Evolutionary conservation across 2,888 invertebrate species (phyloP).

Genomic region (Plagodis pulveraria): DNA sequence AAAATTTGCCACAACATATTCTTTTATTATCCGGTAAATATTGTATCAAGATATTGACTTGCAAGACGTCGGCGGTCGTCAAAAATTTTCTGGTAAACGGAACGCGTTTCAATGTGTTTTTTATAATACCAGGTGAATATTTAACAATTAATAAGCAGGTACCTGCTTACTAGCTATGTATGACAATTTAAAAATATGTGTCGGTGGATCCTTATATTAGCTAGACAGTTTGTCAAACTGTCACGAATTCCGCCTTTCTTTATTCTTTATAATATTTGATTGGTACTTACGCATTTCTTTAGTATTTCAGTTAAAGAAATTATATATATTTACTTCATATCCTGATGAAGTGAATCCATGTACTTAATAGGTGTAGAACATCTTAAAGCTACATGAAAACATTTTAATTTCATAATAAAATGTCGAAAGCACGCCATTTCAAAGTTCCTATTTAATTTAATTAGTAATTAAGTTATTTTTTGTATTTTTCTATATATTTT

Average conservation of each 20-base stretch:
- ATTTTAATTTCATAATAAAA: constrained; percentile 24
- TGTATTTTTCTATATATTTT: constrained; percentile 5
- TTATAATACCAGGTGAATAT: no score
- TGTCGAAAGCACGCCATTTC: constrained; percentile 48
- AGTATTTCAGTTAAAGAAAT: constrained; percentile 15
- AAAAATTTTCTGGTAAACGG: no score
- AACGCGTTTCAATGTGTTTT: no score
- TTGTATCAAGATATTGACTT: no score
- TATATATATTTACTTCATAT: constrained; percentile 18
- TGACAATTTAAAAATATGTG: no score
- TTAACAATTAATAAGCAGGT: no score
- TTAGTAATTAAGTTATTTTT: constrained; percentile 33
- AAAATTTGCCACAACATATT: no score
- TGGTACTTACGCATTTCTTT: constrained; percentile 25
- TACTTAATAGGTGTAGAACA: constrained; percentile 47
- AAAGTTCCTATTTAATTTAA: constrained; percentile 64
- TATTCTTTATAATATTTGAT: constrained; percentile 12
- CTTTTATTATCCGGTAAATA: no score
- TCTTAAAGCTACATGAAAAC: constrained; percentile 7
- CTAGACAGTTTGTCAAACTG: neutral
- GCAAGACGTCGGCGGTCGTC: no score
- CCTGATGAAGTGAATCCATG: constrained; percentile 21
- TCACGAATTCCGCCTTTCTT: constrained; percentile 38
- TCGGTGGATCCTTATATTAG: neutral
- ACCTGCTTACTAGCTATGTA: no score